Conservation (phyloP, 2,888 invertebrate genomes). For the Hemaris fuciformis region DNA sequence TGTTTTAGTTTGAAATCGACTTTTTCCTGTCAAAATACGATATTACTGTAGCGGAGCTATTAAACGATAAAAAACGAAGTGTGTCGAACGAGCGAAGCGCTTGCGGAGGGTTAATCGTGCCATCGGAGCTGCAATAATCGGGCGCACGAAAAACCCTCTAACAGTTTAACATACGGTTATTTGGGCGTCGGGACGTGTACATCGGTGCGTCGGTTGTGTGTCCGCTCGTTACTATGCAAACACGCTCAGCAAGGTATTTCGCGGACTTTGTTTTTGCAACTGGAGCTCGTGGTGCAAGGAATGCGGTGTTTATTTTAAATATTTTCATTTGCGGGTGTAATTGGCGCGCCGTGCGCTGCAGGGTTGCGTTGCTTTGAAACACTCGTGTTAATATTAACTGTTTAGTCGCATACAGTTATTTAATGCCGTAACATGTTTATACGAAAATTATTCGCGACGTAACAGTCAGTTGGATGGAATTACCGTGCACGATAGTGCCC, state of each 20-base stretch:
- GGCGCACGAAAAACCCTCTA: constrained; percentile 37
- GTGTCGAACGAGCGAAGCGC: constrained; percentile 45
- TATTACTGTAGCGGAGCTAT: constrained; percentile 16
- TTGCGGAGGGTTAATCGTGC: constrained; percentile 55
- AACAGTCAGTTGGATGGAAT: background rate
- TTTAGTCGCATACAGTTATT: constrained; percentile 9
- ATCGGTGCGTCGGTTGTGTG: constrained; percentile 17
- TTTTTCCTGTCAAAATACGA: background rate
- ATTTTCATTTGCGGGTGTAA: constrained; percentile 25
- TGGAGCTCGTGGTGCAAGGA: constrained; percentile 40
- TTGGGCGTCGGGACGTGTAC: background rate
- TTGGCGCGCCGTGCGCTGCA: constrained; percentile 18
- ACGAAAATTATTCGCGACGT: background rate
- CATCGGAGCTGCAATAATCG: constrained; percentile 65
- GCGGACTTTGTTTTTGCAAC: constrained; percentile 53
- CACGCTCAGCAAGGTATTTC: constrained; percentile 28
- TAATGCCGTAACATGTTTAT: constrained; percentile 3
- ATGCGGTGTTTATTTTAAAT: constrained; percentile 21
- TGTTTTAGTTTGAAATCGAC: background rate
- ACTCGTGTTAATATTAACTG: constrained; percentile 5
- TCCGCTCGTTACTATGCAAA: constrained; percentile 47
- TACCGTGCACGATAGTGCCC: background rate
- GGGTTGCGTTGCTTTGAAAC: constrained; percentile 3
- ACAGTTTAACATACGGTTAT: background rate
- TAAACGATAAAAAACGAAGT: constrained; percentile 36